Conservation (phyloP, 2,113 vertebrate genomes). For the Puntigrus tetrazona region DNA sequence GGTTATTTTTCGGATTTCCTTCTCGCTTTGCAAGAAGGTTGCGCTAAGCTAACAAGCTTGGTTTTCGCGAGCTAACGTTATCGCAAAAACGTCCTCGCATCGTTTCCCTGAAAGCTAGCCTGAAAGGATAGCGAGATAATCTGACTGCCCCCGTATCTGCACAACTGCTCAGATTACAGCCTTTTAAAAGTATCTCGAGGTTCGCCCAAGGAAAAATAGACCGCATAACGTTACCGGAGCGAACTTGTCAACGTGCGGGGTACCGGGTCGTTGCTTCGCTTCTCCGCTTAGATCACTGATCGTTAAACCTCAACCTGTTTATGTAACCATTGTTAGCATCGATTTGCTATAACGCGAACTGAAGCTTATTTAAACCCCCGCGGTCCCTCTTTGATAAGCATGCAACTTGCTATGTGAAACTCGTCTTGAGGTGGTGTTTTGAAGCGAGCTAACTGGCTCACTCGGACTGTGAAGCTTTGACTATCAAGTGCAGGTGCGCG, state of each 20-base stretch:
- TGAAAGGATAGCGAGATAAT: conserved; percentile 9
- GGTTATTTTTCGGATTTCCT: conserved; percentile 6
- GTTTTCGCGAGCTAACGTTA: conserved; percentile 18
- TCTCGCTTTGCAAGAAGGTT: background rate
- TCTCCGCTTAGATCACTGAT: background rate
- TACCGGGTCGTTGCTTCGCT: background rate
- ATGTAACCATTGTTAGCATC: conserved; percentile 7
- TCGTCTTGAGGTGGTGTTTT: background rate
- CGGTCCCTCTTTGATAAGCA: background rate
- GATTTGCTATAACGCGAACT: background rate
- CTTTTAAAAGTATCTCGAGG: background rate
- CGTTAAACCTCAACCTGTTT: conserved; percentile 17
- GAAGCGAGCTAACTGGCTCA: conserved; percentile 15
- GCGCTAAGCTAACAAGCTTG: conserved; percentile 36
- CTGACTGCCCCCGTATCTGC: background rate
- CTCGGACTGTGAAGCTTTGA: background rate
- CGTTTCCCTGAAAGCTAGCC: conserved; percentile 26
- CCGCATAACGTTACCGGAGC: background rate
- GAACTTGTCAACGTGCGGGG: background rate
- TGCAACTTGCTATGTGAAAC: background rate
- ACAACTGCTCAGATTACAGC: background rate
- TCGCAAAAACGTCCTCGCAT: conserved; percentile 16
- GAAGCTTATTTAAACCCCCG: background rate
- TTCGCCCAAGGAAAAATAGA: background rate
- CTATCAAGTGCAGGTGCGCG: conserved; percentile 27